Conservation (phyloP, 1,140 invertebrate species). For the Sitophilus oryzae region DNA sequence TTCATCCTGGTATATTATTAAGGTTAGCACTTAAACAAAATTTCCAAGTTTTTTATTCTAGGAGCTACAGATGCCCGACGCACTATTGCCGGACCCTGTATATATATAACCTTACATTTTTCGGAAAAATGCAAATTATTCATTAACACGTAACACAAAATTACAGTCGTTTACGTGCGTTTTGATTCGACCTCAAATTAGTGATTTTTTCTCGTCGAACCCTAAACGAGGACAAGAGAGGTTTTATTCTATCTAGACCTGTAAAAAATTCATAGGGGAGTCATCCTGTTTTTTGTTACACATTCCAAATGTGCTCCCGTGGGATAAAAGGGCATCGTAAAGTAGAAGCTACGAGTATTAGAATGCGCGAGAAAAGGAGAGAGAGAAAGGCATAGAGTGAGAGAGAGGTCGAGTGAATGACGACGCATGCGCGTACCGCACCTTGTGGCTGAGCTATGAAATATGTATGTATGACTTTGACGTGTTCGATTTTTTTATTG, state of each 20-base stretch:
- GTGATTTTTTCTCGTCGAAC: too few species aligned
- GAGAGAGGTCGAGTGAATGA: background rate
- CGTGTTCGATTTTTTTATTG: background rate
- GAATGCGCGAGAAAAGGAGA: constrained; percentile 6
- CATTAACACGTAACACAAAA: background rate
- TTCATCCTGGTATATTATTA: too few species aligned
- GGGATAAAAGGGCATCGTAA: constrained; percentile 45
- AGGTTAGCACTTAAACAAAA: too few species aligned
- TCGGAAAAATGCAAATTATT: background rate
- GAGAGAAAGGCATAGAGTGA: constrained; percentile 5
- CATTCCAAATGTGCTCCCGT: constrained; percentile 44
- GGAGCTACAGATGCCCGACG: too few species aligned
- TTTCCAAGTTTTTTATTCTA: too few species aligned
- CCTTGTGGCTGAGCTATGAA: background rate
- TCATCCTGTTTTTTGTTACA: constrained; percentile 25
- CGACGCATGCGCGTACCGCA: background rate
- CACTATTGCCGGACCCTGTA: too few species aligned
- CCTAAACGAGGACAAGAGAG: too few species aligned
- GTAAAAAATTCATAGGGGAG: constrained; percentile 17
- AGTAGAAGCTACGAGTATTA: constrained; percentile 11
- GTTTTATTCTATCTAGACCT: constrained; percentile 4
- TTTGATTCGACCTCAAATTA: too few species aligned
- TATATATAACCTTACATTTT: background rate
- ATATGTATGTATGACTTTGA: background rate
- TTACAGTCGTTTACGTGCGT: too few species aligned